Evolutionary conservation across 2,888 invertebrate species (phyloP).

Genomic region (Cotesia congregata): DNA sequence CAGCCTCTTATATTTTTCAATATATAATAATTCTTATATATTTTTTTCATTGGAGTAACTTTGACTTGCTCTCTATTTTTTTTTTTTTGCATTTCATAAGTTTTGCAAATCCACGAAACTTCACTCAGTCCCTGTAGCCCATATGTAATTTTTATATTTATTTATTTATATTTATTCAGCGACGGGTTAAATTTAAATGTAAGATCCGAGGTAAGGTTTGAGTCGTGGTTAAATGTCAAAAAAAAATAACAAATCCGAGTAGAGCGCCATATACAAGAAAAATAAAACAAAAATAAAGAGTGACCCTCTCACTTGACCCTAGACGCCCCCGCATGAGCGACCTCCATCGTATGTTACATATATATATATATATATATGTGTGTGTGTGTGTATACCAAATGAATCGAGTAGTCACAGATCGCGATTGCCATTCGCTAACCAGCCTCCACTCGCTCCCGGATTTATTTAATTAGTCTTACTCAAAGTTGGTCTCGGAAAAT

Average conservation of each 20-base stretch:
- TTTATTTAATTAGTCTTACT: conserved; percentile 61
- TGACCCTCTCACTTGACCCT: conserved; percentile 53
- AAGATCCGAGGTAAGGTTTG: not conserved
- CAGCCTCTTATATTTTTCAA: too few relatives aligned
- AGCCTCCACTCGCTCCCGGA: conserved; percentile 62
- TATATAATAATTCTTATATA: too few relatives aligned
- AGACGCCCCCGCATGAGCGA: conserved; percentile 39
- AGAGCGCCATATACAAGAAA: conserved; percentile 47
- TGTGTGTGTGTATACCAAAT: not conserved
- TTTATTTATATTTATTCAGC: conserved; percentile 9
- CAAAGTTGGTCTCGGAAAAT: not conserved
- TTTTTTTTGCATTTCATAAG: not conserved
- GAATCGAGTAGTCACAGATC: conserved; percentile 18
- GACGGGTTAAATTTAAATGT: conserved; percentile 8
- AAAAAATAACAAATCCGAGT: conserved; percentile 15
- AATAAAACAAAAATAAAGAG: conserved; percentile 42
- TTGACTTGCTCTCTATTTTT: too few relatives aligned
- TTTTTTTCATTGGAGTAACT: too few relatives aligned
- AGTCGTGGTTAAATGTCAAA: not conserved
- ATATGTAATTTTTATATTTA: not conserved
- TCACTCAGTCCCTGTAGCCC: not conserved
- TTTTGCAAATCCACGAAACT: not conserved
- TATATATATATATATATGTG: not conserved
- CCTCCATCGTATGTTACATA: not conserved
- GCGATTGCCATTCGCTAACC: conserved; percentile 36